Evolutionary conservation across 1,140 invertebrate genomes (phyloP).

Genomic region (Diabrotica undecimpunctata): DNA sequence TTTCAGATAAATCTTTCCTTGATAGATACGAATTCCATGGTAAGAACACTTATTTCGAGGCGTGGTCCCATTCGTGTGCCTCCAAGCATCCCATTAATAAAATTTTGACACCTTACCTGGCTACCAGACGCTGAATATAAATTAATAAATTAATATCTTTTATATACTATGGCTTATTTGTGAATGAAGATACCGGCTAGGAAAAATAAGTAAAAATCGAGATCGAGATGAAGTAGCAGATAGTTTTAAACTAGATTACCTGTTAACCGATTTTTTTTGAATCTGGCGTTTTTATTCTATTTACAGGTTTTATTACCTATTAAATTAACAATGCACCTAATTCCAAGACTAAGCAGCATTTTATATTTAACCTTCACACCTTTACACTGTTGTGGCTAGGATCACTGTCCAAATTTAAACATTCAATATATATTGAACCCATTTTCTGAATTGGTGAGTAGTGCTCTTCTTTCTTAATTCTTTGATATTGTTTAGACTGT

Average conservation of each 20-base stretch:
- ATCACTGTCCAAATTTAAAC: too few species aligned
- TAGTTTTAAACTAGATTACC: not conserved
- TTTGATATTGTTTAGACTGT: too few species aligned
- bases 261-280: not conserved
- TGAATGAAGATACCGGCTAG: conserved; percentile 7
- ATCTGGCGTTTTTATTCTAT: too few species aligned
- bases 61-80: conserved; percentile 34
- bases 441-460: too few species aligned
- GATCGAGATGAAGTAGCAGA: not conserved
- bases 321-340: too few species aligned
- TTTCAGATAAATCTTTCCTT: conserved; percentile 29
- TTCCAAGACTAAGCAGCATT: too few species aligned
- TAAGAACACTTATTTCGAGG: conserved; percentile 28
- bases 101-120: conserved; percentile 39
- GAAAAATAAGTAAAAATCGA: not conserved
- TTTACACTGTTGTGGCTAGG: too few species aligned
- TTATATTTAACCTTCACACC: too few species aligned
- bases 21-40: conserved; percentile 30
- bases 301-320: too few species aligned
- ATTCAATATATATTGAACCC: too few species aligned
- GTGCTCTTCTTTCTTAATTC: too few species aligned
- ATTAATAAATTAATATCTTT: conserved; percentile 40
- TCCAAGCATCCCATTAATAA: conserved; percentile 39
- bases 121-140: conserved; percentile 41
- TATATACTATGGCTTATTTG: conserved; percentile 1